These are phyloP conservation scores for Caenorhabditis elegans DNA, from an alignment of 1,140 invertebrate species.

Conservation along the genomic window DNA sequence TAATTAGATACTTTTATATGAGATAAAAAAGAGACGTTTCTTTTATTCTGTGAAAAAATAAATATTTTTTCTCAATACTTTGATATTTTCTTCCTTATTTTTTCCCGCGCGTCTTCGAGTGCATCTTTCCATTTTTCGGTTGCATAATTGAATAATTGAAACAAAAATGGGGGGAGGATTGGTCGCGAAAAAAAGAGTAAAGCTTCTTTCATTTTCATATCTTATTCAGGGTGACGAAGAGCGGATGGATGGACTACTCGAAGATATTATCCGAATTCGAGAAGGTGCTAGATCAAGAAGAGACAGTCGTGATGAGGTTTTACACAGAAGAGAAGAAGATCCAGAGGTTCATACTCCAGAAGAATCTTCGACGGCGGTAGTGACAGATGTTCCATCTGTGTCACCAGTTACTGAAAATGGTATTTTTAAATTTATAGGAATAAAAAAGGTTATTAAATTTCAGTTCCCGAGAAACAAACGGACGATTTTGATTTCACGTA, in stretches of 20 bases:
- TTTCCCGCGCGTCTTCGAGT: background rate
- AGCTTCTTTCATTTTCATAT: slow-evolving; percentile 15
- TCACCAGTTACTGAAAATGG: background rate
- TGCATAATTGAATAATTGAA: slow-evolving; percentile 29
- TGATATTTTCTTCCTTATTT: no score
- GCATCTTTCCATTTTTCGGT: slow-evolving; percentile 17
- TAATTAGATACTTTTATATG: background rate
- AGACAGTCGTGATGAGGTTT: slow-evolving; percentile 9
- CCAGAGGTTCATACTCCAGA: slow-evolving; percentile 7
- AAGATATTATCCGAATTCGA: slow-evolving; percentile 28
- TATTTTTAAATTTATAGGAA: background rate
- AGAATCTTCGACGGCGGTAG: no score
- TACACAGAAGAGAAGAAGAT: slow-evolving; percentile 14
- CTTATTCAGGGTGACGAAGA: slow-evolving; percentile 21
- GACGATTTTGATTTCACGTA: slow-evolving; percentile 37
- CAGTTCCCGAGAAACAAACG: background rate
- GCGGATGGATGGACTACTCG: slow-evolving; percentile 17
- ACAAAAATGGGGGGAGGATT: background rate
- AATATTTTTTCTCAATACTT: background rate
- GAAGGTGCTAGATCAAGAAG: slow-evolving; percentile 39
- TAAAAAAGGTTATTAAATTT: background rate
- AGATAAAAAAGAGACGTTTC: slow-evolving; percentile 5
- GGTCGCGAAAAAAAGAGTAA: background rate
- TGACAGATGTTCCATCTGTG: background rate
- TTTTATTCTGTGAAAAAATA: background rate